phyloP scores from a whole-genome alignment of 2,113 vertebrate species.

The Xenopus laevis region DNA sequence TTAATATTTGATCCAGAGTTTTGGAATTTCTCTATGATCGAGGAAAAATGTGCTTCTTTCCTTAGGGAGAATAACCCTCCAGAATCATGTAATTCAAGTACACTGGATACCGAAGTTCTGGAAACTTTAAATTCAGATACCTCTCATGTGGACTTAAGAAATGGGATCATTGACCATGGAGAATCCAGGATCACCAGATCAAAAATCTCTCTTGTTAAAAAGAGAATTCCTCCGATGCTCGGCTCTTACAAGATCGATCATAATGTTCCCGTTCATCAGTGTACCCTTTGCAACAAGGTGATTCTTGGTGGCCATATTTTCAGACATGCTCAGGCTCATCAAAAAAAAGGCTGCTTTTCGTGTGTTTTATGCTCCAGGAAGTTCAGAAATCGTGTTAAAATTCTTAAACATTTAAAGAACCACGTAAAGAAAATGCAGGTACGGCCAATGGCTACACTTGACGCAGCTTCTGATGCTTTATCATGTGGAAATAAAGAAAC shows the following conservation, averaged over 20 bases:
- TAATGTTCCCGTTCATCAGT: constrained; percentile 70
- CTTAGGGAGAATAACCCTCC: constrained; percentile 77
- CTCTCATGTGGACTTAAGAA: constrained; percentile 51
- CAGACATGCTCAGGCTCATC: constrained; percentile 88
- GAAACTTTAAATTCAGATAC: constrained; percentile 52
- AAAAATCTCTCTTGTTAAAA: constrained; percentile 52
- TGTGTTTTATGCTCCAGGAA: constrained; percentile 87
- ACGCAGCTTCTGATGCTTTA: constrained; percentile 37
- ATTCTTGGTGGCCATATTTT: constrained; percentile 82
- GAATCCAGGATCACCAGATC: constrained; percentile 47
- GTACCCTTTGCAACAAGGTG: constrained; percentile 83
- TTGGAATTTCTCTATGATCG: constrained; percentile 93
- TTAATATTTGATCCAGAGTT: constrained; percentile 96
- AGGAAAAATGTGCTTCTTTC: constrained; percentile 85
- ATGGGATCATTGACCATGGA: constrained; percentile 56
- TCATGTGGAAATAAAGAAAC: constrained; percentile 45
- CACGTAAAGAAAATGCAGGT: constrained; percentile 85
- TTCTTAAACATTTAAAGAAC: constrained; percentile 87
- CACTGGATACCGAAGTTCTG: constrained; percentile 69
- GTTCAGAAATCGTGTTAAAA: constrained; percentile 78
- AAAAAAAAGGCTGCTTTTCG: constrained; percentile 82
- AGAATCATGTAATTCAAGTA: constrained; percentile 69
- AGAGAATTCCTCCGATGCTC: constrained; percentile 54
- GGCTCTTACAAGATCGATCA: constrained; percentile 63
- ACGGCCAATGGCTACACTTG: constrained; percentile 59